Conservation (phyloP, 1,140 invertebrate species). For the Heliconius congener region DNA sequence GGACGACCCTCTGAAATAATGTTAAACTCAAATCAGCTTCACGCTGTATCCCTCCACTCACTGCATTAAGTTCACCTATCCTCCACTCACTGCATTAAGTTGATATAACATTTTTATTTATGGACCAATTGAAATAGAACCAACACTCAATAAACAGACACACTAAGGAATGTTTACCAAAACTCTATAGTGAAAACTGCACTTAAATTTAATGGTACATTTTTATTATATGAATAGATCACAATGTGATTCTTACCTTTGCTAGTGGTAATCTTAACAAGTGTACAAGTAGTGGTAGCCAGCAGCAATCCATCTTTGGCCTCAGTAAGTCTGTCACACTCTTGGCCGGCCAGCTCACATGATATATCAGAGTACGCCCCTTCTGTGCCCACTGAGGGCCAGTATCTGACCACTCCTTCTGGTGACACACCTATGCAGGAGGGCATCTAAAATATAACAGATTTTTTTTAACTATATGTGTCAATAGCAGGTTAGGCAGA, state of each 20-base stretch:
- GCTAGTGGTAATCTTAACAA: conserved; percentile 86
- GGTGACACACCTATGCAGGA: conserved; percentile 96
- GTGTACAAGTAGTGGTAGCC: conserved; percentile 94
- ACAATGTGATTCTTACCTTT: conserved; percentile 36
- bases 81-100: too few relatives aligned
- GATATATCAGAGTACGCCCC: conserved; percentile 91
- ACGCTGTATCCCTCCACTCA: too few relatives aligned
- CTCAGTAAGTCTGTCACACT: conserved; percentile 90
- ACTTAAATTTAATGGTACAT: too few relatives aligned
- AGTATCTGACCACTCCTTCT: conserved; percentile 95
- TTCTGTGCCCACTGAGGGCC: conserved; percentile 94
- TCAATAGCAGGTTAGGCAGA: not conserved
- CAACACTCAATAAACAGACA: too few relatives aligned
- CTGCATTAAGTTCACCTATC: too few relatives aligned
- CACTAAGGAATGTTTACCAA: too few relatives aligned
- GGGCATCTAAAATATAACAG: conserved; percentile 82
- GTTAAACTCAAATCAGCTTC: too few relatives aligned
- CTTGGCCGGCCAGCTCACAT: conserved; percentile 91
- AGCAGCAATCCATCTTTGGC: conserved; percentile 87
- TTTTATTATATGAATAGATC: too few relatives aligned
- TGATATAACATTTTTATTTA: too few relatives aligned
- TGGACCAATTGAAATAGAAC: too few relatives aligned
- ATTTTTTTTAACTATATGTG: not conserved
- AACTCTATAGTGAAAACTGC: too few relatives aligned
- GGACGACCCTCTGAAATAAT: conserved; percentile 82